Percentiles rank a stretch among this genome's conserved stretches.
Evolutionary conservation across 2,113 vertebrate species (phyloP).

Genomic region (Cryptomyrus ogoouensis): DNA sequence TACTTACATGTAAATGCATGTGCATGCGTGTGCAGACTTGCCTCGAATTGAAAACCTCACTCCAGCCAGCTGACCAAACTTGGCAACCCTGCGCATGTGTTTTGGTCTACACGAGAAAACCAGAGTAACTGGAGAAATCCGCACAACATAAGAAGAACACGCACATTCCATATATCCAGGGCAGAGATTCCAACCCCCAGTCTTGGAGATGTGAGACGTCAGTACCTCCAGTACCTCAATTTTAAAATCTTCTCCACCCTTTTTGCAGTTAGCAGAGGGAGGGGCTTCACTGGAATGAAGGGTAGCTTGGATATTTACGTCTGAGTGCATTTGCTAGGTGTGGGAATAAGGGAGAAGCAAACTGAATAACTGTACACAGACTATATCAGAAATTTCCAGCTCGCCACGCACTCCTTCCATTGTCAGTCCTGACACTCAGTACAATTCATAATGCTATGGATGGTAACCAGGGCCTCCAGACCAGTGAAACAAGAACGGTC

Average conservation of each 20-base stretch:
- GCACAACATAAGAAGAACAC: not conserved
- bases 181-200: not conserved
- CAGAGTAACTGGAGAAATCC: not conserved
- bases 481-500: not conserved
- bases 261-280: not conserved
- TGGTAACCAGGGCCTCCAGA: not conserved
- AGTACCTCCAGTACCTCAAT: not conserved
- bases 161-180: not conserved
- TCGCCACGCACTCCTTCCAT: not conserved
- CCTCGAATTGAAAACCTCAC: not conserved
- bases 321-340: not conserved
- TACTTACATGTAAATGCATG: not conserved
- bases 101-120: not conserved
- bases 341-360: not conserved
- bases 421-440: not conserved
- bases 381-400: not conserved
- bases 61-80: not conserved
- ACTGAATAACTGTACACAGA: not conserved
- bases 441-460: not conserved
- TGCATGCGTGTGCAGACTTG: not conserved
- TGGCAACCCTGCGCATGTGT: not conserved
- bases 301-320: not conserved
- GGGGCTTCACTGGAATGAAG: not conserved
- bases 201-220: not conserved
- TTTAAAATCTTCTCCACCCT: not conserved